Evolutionary conservation across 2,888 invertebrate species (phyloP).

Genomic region (Dryocosmus kuriphilus): DNA sequence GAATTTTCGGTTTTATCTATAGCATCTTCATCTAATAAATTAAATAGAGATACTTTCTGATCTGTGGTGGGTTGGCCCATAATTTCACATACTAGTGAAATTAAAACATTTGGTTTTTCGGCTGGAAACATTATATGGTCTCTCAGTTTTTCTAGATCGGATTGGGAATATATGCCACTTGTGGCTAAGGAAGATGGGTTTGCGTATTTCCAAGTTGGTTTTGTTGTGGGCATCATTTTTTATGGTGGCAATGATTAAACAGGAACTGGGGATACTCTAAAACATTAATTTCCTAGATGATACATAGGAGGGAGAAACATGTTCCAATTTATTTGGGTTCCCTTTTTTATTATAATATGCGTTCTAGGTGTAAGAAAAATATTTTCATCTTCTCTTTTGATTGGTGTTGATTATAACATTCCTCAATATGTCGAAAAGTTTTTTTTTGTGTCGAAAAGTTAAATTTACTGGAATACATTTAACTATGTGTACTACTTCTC

Average conservation of each 20-base stretch:
- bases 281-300: slow-evolving; percentile 51
- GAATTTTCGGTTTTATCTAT: slow-evolving; percentile 38
- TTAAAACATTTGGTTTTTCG: slow-evolving; percentile 18
- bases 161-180: slow-evolving; percentile 46
- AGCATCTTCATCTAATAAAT: not conserved
- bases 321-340: not conserved
- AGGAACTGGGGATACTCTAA: not conserved
- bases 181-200: slow-evolving; percentile 40
- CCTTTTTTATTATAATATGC: slow-evolving; percentile 49
- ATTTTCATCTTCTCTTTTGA: no score
- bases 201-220: slow-evolving; percentile 24
- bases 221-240: not conserved
- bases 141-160: slow-evolving; percentile 32
- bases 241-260: not conserved
- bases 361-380: slow-evolving; percentile 55
- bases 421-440: slow-evolving; percentile 40
- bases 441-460: no score
- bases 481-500: slow-evolving; percentile 63
- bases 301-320: slow-evolving; percentile 41
- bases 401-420: no score
- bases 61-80: no score
- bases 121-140: slow-evolving; percentile 47
- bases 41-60: not conserved
- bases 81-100: not conserved
- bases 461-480: slow-evolving; percentile 59